A percentile compares a stretch with the other conserved stretches of the same genome.
phyloP scores from a whole-genome alignment of 2,113 vertebrate genomes.

The Apteryx mantelli region DNA sequence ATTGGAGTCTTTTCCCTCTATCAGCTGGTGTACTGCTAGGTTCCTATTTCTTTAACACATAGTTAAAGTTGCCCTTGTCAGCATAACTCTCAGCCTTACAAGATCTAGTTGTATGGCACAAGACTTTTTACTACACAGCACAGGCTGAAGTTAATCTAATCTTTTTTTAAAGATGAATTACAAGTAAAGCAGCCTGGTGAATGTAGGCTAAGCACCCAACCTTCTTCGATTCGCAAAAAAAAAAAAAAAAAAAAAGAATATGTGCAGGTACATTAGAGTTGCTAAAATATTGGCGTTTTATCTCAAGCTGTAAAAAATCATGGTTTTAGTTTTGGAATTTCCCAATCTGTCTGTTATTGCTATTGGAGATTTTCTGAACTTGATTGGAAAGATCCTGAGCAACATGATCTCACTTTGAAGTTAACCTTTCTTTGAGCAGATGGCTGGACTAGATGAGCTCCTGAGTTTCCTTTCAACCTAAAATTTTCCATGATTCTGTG shows the following conservation, averaged over 20 bases:
- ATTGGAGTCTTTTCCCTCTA: neutral
- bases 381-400: neutral
- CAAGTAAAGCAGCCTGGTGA: neutral
- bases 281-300: neutral
- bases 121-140: neutral
- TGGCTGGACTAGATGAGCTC: neutral
- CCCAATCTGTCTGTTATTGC: neutral
- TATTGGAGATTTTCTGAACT: neutral
- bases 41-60: constrained; percentile 29
- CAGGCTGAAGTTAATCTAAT: neutral
- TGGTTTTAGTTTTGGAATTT: neutral
- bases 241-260: neutral
- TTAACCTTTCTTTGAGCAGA: neutral
- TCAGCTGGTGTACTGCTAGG: neutral
- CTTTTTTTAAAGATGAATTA: constrained; percentile 16
- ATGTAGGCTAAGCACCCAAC: neutral
- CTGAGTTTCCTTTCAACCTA: neutral
- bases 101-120: neutral
- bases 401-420: neutral
- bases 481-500: neutral
- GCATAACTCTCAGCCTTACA: constrained; percentile 25
- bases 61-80: neutral
- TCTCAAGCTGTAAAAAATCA: neutral
- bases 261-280: neutral
- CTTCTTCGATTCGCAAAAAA: neutral